phyloP scores from a whole-genome alignment of 1,140 invertebrate genomes.

The Octopus sinensis region DNA sequence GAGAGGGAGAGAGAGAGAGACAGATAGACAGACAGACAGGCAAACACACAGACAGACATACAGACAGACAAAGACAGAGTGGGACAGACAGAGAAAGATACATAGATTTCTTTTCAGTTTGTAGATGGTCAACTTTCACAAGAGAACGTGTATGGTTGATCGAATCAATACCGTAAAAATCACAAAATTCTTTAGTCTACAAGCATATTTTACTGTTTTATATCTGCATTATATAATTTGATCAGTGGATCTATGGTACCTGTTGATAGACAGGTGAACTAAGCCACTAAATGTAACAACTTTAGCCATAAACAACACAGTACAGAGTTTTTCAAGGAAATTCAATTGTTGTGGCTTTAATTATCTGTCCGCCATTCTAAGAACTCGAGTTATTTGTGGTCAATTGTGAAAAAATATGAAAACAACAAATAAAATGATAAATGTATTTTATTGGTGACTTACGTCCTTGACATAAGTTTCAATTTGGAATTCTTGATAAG shows the following conservation, averaged over 20 bases:
- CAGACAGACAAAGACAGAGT: not conserved
- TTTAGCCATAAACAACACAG: too few relatives aligned
- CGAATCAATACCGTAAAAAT: not conserved
- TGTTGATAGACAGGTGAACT: not conserved
- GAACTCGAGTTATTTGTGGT: too few relatives aligned
- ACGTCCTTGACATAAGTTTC: too few relatives aligned
- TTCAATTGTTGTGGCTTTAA: too few relatives aligned
- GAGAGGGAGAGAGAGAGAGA: not conserved
- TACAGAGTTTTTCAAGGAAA: too few relatives aligned
- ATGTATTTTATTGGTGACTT: too few relatives aligned
- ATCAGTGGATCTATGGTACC: not conserved
- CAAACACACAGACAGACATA: not conserved
- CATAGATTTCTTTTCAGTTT: not conserved
- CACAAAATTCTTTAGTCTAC: not conserved
- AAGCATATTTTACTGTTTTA: not conserved
- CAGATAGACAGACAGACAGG: not conserved
- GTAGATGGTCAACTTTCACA: not conserved
- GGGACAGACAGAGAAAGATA: not conserved
- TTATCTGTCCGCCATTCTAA: too few relatives aligned
- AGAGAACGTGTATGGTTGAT: not conserved
- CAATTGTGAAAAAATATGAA: too few relatives aligned
- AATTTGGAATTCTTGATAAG: too few relatives aligned
- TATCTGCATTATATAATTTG: not conserved
- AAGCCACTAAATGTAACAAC: not conserved
- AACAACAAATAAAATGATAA: too few relatives aligned